A percentile compares a stretch with the other conserved stretches of the same genome.
These are phyloP conservation scores for Bhutanitis thaidina DNA, from an alignment of 2,888 invertebrate genomes.

Conservation along the genomic window DNA sequence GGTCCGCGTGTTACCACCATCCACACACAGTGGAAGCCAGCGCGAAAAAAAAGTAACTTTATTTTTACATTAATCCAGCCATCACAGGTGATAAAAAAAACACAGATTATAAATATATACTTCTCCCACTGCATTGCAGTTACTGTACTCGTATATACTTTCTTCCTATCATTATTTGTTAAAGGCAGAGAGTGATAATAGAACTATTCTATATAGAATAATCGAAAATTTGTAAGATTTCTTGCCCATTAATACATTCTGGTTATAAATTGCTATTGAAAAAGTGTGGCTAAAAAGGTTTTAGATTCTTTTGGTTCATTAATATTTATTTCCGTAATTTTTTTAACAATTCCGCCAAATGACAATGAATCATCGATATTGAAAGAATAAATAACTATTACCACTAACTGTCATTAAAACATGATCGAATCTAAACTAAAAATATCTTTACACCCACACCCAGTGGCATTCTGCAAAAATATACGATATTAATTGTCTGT, in stretches of 20 bases:
- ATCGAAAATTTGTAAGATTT: no score
- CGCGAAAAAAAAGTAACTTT: slow-evolving; percentile 34
- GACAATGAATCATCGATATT: no score
- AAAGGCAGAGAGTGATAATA: slow-evolving; percentile 1
- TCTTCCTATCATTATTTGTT: slow-evolving; percentile 7
- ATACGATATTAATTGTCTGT: slow-evolving; percentile 26
- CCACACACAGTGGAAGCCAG: slow-evolving; percentile 41
- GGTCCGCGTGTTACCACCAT: slow-evolving; percentile 34
- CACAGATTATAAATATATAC: slow-evolving; percentile 32
- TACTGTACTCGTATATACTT: slow-evolving; percentile 31
- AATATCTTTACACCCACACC: slow-evolving; percentile 7
- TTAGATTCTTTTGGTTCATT: no score
- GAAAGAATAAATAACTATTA: background rate
- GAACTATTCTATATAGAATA: no score
- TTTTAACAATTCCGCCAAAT: no score
- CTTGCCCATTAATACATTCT: no score
- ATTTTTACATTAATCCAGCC: slow-evolving; percentile 25
- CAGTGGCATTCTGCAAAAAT: slow-evolving; percentile 25
- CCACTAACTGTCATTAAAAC: slow-evolving; percentile 4
- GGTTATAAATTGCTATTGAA: no score
- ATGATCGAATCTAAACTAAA: slow-evolving; percentile 7
- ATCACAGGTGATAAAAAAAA: slow-evolving; percentile 38
- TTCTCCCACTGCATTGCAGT: slow-evolving; percentile 52
- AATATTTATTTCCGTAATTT: no score
- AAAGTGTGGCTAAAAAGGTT: no score